Percentiles rank a stretch among this genome's conserved stretches.
Conservation (phyloP, 1,140 invertebrate genomes). For the Drosophila arizonae region DNA sequence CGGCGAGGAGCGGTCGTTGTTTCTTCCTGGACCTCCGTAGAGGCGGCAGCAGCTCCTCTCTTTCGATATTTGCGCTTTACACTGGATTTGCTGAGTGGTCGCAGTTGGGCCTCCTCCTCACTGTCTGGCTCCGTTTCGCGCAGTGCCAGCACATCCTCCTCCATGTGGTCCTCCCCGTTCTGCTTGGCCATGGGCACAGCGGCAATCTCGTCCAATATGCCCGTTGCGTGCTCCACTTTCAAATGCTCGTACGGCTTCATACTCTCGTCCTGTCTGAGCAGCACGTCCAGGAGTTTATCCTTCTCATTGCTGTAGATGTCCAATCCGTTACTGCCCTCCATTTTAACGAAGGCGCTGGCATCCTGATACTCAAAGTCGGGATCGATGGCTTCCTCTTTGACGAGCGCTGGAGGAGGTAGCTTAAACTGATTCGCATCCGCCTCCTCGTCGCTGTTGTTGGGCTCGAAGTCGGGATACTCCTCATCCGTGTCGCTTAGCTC, state of each 20-base stretch:
- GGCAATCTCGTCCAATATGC: conserved; percentile 71
- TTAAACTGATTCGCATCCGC: conserved; percentile 47
- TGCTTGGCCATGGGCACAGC: conserved; percentile 63
- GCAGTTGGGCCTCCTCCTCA: conserved; percentile 10
- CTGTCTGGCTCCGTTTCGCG: conserved; percentile 29
- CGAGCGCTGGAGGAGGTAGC: conserved; percentile 58
- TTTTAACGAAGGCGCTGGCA: conserved; percentile 66
- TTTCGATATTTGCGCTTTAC: conserved; percentile 68
- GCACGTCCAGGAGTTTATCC: conserved; percentile 66
- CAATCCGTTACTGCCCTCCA: conserved; percentile 44
- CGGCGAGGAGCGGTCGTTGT: conserved; percentile 44
- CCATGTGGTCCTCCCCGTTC: conserved; percentile 38
- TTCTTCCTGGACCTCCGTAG: conserved; percentile 27
- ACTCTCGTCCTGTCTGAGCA: conserved; percentile 62
- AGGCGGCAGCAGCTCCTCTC: conserved; percentile 28
- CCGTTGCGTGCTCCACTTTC: conserved; percentile 65
- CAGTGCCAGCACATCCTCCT: conserved; percentile 70
- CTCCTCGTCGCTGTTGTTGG: conserved; percentile 63
- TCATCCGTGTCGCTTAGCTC: conserved; percentile 67
- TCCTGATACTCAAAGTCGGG: conserved; percentile 70
- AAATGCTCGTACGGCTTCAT: conserved; percentile 62
- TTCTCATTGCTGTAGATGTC: conserved; percentile 75
- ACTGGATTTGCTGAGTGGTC: conserved; percentile 19
- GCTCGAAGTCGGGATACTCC: conserved; percentile 72
- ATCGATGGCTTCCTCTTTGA: conserved; percentile 66